Percentiles rank a stretch among this genome's conserved stretches.
These are phyloP conservation scores for Bungarus multicinctus DNA, from an alignment of 2,113 vertebrate genomes.

Conservation along the genomic window DNA sequence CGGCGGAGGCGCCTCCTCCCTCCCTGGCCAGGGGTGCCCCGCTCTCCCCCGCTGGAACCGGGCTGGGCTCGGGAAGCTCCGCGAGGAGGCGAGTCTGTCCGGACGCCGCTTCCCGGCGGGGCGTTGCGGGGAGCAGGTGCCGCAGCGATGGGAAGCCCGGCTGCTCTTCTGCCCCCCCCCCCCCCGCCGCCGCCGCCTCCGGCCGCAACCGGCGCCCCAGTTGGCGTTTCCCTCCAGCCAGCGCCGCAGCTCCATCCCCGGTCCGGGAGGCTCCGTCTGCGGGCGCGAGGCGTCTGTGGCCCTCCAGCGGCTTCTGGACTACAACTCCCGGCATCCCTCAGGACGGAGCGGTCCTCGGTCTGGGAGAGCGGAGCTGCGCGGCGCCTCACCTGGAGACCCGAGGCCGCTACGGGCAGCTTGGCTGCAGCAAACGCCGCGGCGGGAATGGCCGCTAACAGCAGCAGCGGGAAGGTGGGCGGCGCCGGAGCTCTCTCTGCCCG, in stretches of 20 bases:
- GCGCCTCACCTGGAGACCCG: not conserved
- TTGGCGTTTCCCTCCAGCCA: not conserved
- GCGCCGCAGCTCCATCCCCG: fast-evolving
- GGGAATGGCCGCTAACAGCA: not conserved
- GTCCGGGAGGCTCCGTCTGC: not conserved
- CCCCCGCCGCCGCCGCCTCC: fast-evolving
- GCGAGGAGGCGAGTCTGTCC: not conserved
- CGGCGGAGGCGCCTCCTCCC: too few species aligned
- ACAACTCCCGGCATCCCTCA: not conserved
- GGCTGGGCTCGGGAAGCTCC: not conserved
- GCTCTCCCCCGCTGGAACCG: not conserved
- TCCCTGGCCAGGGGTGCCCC: too few species aligned
- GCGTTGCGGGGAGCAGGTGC: not conserved
- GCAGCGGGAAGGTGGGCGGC: not conserved
- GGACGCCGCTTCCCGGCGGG: not conserved
- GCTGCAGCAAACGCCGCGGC: not conserved
- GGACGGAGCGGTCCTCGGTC: not conserved
- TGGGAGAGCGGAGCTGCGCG: too few species aligned
- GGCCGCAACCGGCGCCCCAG: not conserved
- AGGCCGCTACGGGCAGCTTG: not conserved
- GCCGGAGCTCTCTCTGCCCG: not conserved
- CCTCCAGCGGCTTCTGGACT: not conserved
- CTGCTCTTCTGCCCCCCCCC: not conserved
- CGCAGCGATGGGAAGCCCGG: not conserved
- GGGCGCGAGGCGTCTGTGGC: not conserved